Evolutionary conservation across 2,797 vertebrate genomes (phyloP).

Genomic region (Gallinago nigripennis): DNA sequence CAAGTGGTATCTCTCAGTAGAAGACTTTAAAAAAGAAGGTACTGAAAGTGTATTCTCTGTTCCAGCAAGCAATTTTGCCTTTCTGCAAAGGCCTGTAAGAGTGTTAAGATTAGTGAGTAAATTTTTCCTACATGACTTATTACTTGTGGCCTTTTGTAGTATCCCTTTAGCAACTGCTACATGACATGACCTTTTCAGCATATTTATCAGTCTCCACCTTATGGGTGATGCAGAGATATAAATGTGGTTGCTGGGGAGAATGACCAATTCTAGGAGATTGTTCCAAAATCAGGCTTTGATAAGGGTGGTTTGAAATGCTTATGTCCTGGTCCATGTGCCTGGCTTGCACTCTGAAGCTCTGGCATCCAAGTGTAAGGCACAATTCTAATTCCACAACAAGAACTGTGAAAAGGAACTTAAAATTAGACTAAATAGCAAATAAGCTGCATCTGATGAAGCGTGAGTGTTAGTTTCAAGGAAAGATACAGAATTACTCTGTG

Average conservation of each 20-base stretch:
- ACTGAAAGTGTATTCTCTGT: not conserved
- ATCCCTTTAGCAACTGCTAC: not conserved
- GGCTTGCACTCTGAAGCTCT: not conserved
- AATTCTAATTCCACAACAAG: not conserved
- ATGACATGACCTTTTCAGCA: slow-evolving; percentile 29
- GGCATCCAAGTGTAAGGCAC: not conserved
- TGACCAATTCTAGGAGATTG: not conserved
- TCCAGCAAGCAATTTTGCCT: not conserved
- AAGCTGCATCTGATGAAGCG: not conserved
- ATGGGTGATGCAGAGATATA: not conserved
- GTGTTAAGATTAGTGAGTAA: not conserved
- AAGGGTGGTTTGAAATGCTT: not conserved
- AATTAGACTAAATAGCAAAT: not conserved
- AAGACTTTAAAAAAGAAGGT: not conserved
- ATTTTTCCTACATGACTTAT: slow-evolving; percentile 13
- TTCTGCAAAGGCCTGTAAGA: not conserved
- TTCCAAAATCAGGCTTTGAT: not conserved
- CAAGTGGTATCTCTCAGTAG: not conserved
- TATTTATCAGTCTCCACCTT: not conserved
- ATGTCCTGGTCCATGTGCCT: not conserved
- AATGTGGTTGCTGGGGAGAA: not conserved
- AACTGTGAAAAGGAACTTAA: not conserved
- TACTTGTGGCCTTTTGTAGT: slow-evolving; percentile 25
- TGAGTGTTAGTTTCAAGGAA: not conserved
- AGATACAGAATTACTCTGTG: not conserved